Evolutionary conservation across 2,797 vertebrate species (phyloP).

Genomic region (Hoplostethus mediterraneus): DNA sequence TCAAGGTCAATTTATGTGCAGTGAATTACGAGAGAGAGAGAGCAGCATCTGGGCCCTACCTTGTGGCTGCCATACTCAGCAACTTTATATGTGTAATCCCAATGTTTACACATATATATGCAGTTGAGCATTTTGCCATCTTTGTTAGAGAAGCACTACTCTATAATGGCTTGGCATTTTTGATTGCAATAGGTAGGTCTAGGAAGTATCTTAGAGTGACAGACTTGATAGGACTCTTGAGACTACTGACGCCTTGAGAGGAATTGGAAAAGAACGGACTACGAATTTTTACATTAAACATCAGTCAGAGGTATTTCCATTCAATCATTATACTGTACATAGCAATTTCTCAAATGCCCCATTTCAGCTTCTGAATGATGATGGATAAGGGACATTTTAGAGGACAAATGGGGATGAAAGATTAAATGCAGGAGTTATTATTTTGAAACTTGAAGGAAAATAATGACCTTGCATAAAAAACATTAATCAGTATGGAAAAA

Average conservation of each 20-base stretch:
- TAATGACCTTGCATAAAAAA: slow-evolving; percentile 52
- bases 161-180: no score
- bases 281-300: no score
- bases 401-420: slow-evolving; percentile 50
- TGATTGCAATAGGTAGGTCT: not conserved
- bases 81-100: no score
- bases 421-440: slow-evolving; percentile 52
- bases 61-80: no score
- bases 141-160: no score
- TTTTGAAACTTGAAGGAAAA: slow-evolving; percentile 50
- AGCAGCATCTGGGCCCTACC: no score
- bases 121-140: not conserved
- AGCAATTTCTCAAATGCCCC: slow-evolving; percentile 11
- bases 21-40: no score
- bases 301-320: not conserved
- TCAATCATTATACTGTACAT: slow-evolving; percentile 22
- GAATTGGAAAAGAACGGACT: not conserved
- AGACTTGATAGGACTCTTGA: not conserved
- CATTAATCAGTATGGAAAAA: slow-evolving; percentile 43
- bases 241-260: not conserved
- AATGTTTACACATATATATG: not conserved
- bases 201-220: not conserved
- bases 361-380: slow-evolving; percentile 52
- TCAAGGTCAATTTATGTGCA: no score
- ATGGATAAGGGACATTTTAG: slow-evolving; percentile 56